Conservation (phyloP, 2,113 vertebrate species). For the Heptranchias perlo region DNA sequence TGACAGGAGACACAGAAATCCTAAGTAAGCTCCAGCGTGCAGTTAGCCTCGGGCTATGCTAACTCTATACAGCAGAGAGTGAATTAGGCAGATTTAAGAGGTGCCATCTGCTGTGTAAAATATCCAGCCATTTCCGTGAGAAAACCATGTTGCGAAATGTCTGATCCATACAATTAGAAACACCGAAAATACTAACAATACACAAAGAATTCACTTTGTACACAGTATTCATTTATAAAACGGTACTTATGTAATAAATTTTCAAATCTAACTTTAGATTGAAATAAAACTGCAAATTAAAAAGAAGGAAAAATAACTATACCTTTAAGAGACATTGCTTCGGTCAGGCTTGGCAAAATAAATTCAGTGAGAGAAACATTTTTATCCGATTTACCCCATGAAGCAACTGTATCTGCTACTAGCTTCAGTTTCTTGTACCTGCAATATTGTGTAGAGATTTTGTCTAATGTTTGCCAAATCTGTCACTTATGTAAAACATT, state of each 20-base stretch:
- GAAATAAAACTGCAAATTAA: constrained; percentile 43
- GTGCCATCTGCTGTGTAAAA: background rate
- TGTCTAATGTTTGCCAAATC: background rate
- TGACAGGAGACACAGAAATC: no score
- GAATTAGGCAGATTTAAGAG: no score
- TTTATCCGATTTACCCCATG: constrained; percentile 43
- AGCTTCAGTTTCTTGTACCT: constrained; percentile 48
- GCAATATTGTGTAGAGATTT: constrained; percentile 14
- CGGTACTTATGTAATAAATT: background rate
- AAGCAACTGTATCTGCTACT: constrained; percentile 40
- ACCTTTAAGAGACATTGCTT: constrained; percentile 44
- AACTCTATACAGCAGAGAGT: no score
- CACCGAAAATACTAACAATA: background rate
- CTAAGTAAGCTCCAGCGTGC: no score
- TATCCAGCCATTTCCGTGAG: background rate
- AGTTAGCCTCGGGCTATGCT: no score
- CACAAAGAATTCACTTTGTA: background rate
- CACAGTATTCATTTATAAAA: background rate
- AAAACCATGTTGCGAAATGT: background rate
- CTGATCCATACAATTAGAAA: background rate
- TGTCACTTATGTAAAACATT: background rate
- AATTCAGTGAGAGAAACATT: constrained; percentile 44
- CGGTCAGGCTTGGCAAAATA: constrained; percentile 42
- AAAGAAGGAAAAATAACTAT: background rate
- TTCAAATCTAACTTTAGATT: background rate